phyloP scores from a whole-genome alignment of 2,113 vertebrate species.

The Chamaetylas fuelleborni region DNA sequence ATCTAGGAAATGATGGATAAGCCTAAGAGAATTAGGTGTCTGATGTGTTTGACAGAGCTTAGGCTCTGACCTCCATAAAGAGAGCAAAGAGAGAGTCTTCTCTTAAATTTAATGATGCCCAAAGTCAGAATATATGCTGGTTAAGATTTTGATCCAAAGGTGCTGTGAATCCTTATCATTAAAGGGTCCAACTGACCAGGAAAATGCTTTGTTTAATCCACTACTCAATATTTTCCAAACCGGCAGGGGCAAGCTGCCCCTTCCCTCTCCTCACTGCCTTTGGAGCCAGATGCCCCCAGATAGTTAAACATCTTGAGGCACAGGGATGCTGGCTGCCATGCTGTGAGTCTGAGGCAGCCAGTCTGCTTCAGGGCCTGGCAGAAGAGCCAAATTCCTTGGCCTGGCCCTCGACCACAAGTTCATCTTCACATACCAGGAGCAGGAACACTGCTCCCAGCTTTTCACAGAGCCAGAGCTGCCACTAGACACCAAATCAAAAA shows the following conservation, averaged over 20 bases:
- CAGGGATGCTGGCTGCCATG: accelerated
- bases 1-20: neutral
- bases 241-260: neutral
- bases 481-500: neutral
- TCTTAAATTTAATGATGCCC: neutral
- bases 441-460: neutral
- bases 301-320: neutral
- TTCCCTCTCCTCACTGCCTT: neutral
- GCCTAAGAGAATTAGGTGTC: neutral
- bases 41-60: neutral
- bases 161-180: neutral
- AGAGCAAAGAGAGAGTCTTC: neutral
- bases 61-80: neutral
- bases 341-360: neutral
- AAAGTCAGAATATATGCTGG: neutral
- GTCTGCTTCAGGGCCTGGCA: neutral
- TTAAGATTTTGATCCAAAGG: neutral
- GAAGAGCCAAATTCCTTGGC: constrained; percentile 21
- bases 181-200: neutral
- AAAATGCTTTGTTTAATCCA: neutral
- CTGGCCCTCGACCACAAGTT: neutral
- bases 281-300: neutral
- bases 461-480: neutral
- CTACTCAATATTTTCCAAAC: neutral
- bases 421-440: neutral